A percentile compares a stretch with the other conserved stretches of the same genome.
These are phyloP conservation scores for Brachylomia viminalis DNA, from an alignment of 2,888 invertebrate genomes.

Conservation along the genomic window DNA sequence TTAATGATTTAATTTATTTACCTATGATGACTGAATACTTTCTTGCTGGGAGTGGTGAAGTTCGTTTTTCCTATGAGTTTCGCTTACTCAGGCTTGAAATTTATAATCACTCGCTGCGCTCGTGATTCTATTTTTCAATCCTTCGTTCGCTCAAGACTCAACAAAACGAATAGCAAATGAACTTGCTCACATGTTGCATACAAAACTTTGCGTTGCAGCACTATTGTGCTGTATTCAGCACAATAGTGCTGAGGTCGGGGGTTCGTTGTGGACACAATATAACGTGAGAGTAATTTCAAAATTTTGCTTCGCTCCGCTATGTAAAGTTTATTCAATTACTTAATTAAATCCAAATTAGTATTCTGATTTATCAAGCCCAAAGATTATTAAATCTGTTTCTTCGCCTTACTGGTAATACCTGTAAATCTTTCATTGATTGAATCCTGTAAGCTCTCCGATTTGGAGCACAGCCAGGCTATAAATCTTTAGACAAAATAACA, in stretches of 20 bases:
- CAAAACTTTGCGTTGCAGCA: no score
- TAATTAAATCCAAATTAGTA: background rate
- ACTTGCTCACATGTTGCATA: no score
- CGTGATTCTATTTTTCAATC: no score
- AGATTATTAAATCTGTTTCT: background rate
- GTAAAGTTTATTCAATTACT: constrained; percentile 21
- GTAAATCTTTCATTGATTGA: constrained; percentile 33
- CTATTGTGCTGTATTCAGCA: constrained; percentile 36
- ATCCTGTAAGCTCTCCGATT: constrained; percentile 21
- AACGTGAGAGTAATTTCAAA: background rate
- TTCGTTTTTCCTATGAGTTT: no score
- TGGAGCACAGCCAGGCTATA: constrained; percentile 22
- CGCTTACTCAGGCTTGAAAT: no score
- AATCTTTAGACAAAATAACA: constrained; percentile 4
- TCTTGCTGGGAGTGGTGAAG: no score
- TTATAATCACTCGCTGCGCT: no score
- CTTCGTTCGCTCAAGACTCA: no score
- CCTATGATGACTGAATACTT: no score
- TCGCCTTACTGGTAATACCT: background rate
- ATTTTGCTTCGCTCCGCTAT: background rate
- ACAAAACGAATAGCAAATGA: no score
- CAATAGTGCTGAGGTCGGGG: constrained; percentile 18
- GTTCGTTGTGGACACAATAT: constrained; percentile 1
- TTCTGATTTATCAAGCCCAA: background rate
- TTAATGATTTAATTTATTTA: no score